Evolutionary conservation across 2,113 vertebrate genomes (phyloP).

Genomic region (Ranitomeya variabilis): DNA sequence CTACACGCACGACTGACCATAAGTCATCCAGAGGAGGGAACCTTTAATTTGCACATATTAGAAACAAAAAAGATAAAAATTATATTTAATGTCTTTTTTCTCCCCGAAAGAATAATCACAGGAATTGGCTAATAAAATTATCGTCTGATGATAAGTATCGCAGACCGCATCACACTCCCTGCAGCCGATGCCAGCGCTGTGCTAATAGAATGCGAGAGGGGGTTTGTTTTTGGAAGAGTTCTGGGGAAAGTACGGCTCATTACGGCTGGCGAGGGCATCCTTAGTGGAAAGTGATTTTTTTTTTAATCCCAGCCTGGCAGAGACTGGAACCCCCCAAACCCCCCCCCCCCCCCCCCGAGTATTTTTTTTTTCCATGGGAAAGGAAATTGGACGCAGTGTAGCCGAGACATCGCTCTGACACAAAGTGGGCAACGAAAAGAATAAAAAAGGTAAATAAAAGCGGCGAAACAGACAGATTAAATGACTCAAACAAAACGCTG

Average conservation of each 20-base stretch:
- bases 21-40: background rate
- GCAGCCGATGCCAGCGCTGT: background rate
- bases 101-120: background rate
- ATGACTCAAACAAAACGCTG: slow-evolving; percentile 59
- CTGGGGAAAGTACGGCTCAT: slow-evolving; percentile 1
- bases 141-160: background rate
- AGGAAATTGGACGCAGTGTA: slow-evolving; percentile 44
- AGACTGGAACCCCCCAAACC: slow-evolving; percentile 59
- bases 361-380: slow-evolving; percentile 26
- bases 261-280: background rate
- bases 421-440: slow-evolving; percentile 50
- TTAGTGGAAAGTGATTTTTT: slow-evolving; percentile 51
- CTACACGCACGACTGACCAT: background rate
- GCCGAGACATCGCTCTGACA: slow-evolving; percentile 54
- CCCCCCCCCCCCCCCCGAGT: background rate
- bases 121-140: background rate
- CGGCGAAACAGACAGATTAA: slow-evolving; percentile 58
- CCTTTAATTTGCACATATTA: background rate
- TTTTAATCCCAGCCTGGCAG: slow-evolving; percentile 55
- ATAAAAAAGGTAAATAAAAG: slow-evolving; percentile 57
- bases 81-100: background rate
- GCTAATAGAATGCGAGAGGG: background rate
- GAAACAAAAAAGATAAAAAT: background rate
- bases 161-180: background rate
- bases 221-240: background rate